Evolutionary conservation across 2,888 invertebrate genomes (phyloP).

Genomic region (Strigamia maritima): DNA sequence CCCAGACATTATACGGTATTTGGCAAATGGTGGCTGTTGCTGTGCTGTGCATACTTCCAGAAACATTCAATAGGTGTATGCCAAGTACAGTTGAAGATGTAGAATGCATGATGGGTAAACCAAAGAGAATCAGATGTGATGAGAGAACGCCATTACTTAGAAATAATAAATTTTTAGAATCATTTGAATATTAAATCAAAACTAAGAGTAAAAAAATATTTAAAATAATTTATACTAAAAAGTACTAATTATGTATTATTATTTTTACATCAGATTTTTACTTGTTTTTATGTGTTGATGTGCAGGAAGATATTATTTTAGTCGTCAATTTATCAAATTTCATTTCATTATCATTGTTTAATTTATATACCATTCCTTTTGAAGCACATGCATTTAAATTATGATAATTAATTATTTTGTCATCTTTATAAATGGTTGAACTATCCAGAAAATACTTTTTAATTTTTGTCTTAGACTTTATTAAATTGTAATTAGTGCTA

Average conservation of each 20-base stretch:
- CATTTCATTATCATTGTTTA: too few species aligned
- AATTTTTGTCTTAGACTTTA: too few species aligned
- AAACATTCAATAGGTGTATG: background rate
- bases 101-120: background rate
- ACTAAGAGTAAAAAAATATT: background rate
- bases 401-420: background rate
- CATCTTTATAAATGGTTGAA: background rate
- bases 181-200: background rate
- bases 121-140: background rate
- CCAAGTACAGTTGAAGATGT: constrained; percentile 21
- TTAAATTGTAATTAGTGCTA: too few species aligned
- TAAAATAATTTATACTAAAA: background rate
- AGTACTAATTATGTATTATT: background rate
- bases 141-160: background rate
- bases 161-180: background rate
- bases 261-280: background rate
- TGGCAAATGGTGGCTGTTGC: background rate
- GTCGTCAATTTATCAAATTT: too few species aligned
- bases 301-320: too few species aligned
- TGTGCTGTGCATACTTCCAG: background rate
- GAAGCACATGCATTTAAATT: background rate
- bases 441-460: too few species aligned
- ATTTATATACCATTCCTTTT: background rate
- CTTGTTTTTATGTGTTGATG: too few species aligned
- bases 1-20: background rate